Percentiles rank a stretch among this genome's conserved stretches.
These are phyloP conservation scores for Marmota flaviventris DNA, from an alignment of 2,113 vertebrate species.

Conservation along the genomic window DNA sequence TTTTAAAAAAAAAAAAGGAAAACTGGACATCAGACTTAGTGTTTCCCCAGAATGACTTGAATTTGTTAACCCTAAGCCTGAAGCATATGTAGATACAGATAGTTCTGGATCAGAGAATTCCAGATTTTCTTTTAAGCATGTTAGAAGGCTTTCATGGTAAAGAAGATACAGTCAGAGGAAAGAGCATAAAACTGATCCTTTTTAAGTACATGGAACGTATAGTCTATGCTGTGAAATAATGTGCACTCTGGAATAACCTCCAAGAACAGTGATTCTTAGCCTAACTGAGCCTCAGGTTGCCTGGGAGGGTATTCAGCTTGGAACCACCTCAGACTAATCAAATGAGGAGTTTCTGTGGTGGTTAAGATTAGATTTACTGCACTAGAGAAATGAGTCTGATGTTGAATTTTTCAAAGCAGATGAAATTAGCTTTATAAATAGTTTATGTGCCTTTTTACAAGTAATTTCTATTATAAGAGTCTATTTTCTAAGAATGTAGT, in stretches of 20 bases:
- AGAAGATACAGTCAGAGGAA: background rate
- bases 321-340: background rate
- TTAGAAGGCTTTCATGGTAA: background rate
- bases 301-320: background rate
- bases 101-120: background rate
- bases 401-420: constrained; percentile 56
- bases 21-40: background rate
- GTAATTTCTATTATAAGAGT: background rate
- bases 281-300: background rate
- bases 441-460: constrained; percentile 40
- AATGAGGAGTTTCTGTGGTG: background rate
- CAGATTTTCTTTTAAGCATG: background rate
- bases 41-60: constrained; percentile 15
- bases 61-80: background rate
- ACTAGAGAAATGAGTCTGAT: constrained; percentile 35
- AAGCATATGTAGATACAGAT: background rate
- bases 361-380: constrained; percentile 19
- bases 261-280: background rate
- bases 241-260: background rate
- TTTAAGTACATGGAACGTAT: background rate
- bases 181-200: background rate
- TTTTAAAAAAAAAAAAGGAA: background rate
- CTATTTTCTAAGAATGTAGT: background rate
- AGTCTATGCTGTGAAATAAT: background rate
- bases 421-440: constrained; percentile 65